phyloP scores from a whole-genome alignment of 2,888 invertebrate genomes.

The Drosophila formosana region DNA sequence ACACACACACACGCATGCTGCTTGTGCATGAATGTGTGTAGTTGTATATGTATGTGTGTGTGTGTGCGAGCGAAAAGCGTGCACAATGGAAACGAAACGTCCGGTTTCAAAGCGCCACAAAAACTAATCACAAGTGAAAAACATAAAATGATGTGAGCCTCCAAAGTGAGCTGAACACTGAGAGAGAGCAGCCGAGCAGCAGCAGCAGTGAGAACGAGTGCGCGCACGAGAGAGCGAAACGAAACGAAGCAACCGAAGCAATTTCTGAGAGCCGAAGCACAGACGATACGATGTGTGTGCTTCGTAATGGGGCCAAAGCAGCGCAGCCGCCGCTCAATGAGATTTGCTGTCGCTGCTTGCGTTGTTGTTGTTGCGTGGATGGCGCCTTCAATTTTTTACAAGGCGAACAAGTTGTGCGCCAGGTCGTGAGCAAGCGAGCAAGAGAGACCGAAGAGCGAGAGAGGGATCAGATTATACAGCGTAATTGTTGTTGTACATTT shows the following conservation, averaged over 20 bases:
- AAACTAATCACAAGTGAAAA: slow-evolving; percentile 80
- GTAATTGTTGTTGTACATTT: slow-evolving; percentile 31
- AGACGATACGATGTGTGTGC: background rate
- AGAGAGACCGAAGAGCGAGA: slow-evolving; percentile 4
- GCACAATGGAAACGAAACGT: slow-evolving; percentile 67
- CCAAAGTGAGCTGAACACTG: background rate
- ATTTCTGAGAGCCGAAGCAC: slow-evolving; percentile 6
- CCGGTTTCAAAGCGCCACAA: slow-evolving; percentile 80
- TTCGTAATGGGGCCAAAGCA: slow-evolving; percentile 76
- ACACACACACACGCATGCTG: slow-evolving; percentile 37
- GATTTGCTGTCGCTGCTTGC: slow-evolving; percentile 31
- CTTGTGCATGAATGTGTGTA: slow-evolving; percentile 21
- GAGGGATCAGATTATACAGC: slow-evolving; percentile 31
- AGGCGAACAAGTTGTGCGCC: slow-evolving; percentile 78
- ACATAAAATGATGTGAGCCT: slow-evolving; percentile 54
- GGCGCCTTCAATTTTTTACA: slow-evolving; percentile 68
- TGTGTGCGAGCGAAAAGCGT: slow-evolving; percentile 49
- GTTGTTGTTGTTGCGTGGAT: slow-evolving; percentile 25
- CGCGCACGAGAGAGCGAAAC: slow-evolving; percentile 9
- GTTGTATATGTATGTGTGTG: slow-evolving; percentile 29
- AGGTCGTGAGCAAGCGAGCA: slow-evolving; percentile 44
- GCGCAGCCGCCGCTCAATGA: slow-evolving; percentile 65
- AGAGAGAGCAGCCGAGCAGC: background rate
- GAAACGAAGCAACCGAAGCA: slow-evolving; percentile 10
- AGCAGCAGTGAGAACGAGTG: slow-evolving; percentile 15